Evolutionary conservation across 2,113 vertebrate genomes (phyloP).

Genomic region (Ornithorhynchus anatinus): DNA sequence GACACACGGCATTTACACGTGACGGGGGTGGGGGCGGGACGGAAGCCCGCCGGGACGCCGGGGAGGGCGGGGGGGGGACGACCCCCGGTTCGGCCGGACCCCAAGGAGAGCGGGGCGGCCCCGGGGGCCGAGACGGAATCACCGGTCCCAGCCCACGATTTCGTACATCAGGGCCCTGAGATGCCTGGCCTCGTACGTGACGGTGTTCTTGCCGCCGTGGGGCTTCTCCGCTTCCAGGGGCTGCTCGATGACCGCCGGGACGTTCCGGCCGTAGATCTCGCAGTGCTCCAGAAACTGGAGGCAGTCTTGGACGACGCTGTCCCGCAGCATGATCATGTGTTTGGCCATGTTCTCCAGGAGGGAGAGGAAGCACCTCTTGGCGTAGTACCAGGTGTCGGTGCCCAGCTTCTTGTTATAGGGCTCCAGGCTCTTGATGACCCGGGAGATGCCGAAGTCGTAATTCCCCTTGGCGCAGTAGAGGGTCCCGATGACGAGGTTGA

Average conservation of each 20-base stretch:
- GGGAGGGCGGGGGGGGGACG: too few relatives aligned
- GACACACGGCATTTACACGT: too few relatives aligned
- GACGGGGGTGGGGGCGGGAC: too few relatives aligned
- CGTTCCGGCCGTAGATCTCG: slow-evolving; percentile 85
- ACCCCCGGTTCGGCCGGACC: too few relatives aligned
- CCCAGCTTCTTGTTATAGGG: slow-evolving; percentile 95
- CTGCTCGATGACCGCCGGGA: slow-evolving; percentile 88
- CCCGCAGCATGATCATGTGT: slow-evolving; percentile 87
- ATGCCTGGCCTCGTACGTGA: slow-evolving; percentile 91
- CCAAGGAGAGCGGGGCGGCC: too few relatives aligned
- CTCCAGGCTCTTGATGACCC: slow-evolving; percentile 95
- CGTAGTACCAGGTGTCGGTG: slow-evolving; percentile 96
- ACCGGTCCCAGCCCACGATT: slow-evolving; percentile 86
- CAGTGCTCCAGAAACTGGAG: slow-evolving; percentile 94
- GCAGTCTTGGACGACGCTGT: slow-evolving; percentile 86
- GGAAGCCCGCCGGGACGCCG: too few relatives aligned
- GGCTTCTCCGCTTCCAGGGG: slow-evolving; percentile 87
- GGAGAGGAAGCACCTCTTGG: slow-evolving; percentile 94
- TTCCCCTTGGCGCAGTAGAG: slow-evolving; percentile 96
- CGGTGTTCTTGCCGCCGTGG: slow-evolving; percentile 90
- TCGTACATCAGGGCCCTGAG: slow-evolving; percentile 90
- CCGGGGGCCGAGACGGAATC: slow-evolving; percentile 39
- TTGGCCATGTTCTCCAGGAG: slow-evolving; percentile 97
- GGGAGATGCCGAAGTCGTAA: slow-evolving; percentile 95
- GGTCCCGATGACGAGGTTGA: slow-evolving; percentile 97